Conservation (phyloP, 2,113 vertebrate species). For the Sinocyclocheilus anophthalmus region DNA sequence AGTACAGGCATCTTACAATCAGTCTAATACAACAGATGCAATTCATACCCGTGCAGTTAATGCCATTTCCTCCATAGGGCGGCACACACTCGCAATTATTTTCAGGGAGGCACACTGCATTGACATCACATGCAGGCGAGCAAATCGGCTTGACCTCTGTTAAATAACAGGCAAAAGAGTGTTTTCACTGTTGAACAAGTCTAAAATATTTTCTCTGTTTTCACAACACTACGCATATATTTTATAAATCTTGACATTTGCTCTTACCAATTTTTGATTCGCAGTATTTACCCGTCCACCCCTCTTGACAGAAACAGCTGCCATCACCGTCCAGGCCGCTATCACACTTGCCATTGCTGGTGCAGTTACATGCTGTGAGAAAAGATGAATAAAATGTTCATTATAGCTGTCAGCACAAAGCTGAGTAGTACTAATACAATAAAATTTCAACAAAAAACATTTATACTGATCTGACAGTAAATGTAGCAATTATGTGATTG, state of each 20-base stretch:
- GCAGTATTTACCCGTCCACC: conserved; percentile 80
- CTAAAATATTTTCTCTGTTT: neutral
- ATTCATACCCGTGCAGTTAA: conserved; percentile 77
- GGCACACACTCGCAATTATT: conserved; percentile 83
- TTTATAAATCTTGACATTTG: neutral
- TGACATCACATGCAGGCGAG: conserved; percentile 79
- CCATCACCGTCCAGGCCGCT: conserved; percentile 80
- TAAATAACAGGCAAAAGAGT: conserved; percentile 12
- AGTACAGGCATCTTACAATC: neutral
- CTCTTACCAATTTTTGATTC: conserved; percentile 77
- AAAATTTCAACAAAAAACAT: neutral
- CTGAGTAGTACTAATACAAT: neutral
- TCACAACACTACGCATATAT: neutral
- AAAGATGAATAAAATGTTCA: neutral
- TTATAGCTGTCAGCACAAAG: neutral
- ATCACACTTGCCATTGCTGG: conserved; percentile 72
- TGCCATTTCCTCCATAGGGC: conserved; percentile 87
- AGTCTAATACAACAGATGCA: neutral
- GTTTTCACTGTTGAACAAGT: neutral
- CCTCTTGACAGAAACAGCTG: conserved; percentile 81
- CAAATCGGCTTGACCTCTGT: conserved; percentile 72
- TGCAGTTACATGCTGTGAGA: conserved; percentile 77
- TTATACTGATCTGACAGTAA: neutral
- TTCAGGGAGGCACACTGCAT: conserved; percentile 77
- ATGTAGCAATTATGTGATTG: neutral